phyloP scores from a whole-genome alignment of 2,113 vertebrate species.

The Ceratotherium simum region DNA sequence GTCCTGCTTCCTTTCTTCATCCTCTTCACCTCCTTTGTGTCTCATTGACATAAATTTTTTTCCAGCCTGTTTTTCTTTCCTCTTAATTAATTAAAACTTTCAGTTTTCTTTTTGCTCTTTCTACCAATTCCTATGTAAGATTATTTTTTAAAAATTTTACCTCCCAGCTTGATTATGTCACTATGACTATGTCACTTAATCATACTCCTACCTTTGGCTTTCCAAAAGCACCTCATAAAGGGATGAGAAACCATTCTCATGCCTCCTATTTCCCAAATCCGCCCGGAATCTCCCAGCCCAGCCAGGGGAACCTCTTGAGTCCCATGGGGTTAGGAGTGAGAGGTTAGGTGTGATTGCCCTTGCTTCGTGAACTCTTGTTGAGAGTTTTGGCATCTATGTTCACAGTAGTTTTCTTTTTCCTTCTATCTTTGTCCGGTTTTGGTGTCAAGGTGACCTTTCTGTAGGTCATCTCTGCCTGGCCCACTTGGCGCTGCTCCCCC shows the following conservation, averaged over 20 bases:
- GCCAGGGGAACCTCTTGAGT: not conserved
- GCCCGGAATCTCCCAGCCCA: not conserved
- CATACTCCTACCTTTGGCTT: not conserved
- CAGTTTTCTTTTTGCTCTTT: constrained; percentile 10
- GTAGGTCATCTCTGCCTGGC: not conserved
- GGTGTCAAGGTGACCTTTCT: not conserved
- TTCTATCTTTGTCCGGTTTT: not conserved
- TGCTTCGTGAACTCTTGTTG: constrained; percentile 25
- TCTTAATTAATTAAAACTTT: not conserved
- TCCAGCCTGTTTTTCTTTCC: not conserved
- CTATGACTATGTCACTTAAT: not conserved
- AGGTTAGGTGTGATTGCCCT: not conserved
- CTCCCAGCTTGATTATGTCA: not conserved
- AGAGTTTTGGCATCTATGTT: not conserved
- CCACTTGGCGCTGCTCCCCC: not conserved
- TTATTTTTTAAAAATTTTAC: not conserved
- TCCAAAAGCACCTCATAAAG: not conserved
- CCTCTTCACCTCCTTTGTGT: not conserved
- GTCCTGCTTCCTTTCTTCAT: not conserved
- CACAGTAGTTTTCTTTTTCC: not conserved
- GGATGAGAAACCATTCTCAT: not conserved
- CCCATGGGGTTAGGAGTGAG: not conserved
- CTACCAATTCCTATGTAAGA: not conserved
- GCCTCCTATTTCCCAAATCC: not conserved
- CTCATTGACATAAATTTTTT: not conserved